Percentiles rank a stretch among this genome's conserved stretches.
Evolutionary conservation across 2,888 invertebrate species (phyloP).

Genomic region (Lysandra bellargus): DNA sequence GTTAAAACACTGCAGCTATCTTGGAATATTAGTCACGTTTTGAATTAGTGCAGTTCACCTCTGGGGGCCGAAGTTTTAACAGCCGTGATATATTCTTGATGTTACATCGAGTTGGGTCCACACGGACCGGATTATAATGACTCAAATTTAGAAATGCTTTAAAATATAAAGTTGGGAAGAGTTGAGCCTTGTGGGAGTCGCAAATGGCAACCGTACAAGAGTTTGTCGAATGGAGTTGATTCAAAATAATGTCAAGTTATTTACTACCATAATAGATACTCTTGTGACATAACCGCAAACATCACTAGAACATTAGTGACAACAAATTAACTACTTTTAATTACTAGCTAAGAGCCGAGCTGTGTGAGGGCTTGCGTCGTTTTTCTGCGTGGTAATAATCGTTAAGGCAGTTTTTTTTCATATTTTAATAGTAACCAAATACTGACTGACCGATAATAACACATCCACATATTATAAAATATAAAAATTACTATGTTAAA

Average conservation of each 20-base stretch:
- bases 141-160: slow-evolving; percentile 4
- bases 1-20: neutral
- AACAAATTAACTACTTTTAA: no score
- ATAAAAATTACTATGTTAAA: no score
- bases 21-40: neutral
- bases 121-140: neutral
- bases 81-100: slow-evolving; percentile 7
- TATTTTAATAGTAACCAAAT: no score
- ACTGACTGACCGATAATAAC: no score
- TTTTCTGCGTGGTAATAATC: no score
- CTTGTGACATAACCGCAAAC: no score
- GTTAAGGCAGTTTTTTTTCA: no score
- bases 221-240: neutral
- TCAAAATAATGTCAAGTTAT: neutral
- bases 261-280: no score
- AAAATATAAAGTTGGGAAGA: slow-evolving; percentile 6
- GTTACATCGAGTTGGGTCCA: neutral
- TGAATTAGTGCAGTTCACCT: slow-evolving; percentile 3
- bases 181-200: neutral
- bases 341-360: no score
- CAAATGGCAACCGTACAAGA: neutral
- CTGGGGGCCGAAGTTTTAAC: slow-evolving; percentile 1
- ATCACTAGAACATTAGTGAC: no score
- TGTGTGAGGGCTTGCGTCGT: no score
- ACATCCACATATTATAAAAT: no score